Evolutionary conservation across 1,140 invertebrate genomes (phyloP).

Genomic region (Diplogasteroides magnus): DNA sequence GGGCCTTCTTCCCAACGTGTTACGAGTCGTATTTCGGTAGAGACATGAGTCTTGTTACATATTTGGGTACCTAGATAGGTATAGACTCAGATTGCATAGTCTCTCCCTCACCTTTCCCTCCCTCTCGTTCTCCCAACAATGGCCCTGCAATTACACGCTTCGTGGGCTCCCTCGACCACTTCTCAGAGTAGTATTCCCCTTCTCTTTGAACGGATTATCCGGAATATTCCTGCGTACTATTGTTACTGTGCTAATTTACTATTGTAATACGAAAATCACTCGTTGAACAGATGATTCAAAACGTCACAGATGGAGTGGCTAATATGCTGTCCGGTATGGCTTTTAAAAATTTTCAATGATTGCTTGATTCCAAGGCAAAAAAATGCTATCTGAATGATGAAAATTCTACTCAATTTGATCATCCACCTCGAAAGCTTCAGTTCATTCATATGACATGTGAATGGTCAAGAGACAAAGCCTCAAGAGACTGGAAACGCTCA

Average conservation of each 20-base stretch:
- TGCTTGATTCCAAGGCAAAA: conserved; percentile 11
- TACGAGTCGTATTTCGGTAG: too few species aligned
- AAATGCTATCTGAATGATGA: conserved; percentile 16
- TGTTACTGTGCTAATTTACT: background rate
- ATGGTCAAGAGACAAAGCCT: too few species aligned
- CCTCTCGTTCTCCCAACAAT: conserved; percentile 1
- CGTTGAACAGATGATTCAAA: conserved; percentile 42
- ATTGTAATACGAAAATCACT: conserved; percentile 17
- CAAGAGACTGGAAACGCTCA: too few species aligned
- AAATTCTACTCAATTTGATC: too few species aligned
- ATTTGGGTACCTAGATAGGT: too few species aligned
- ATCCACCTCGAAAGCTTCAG: too few species aligned
- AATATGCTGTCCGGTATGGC: conserved; percentile 37
- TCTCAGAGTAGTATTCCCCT: too few species aligned
- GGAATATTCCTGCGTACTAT: conserved; percentile 1
- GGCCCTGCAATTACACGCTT: background rate
- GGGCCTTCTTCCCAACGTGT: too few species aligned
- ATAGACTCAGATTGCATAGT: too few species aligned
- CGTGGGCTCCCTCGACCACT: conserved; percentile 1
- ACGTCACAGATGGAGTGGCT: conserved; percentile 40
- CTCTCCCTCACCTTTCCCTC: too few species aligned
- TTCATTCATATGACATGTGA: too few species aligned
- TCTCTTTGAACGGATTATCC: conserved; percentile 1
- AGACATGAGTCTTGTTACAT: too few species aligned
- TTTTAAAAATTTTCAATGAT: conserved; percentile 3